These are phyloP conservation scores for Sipha maydis DNA, from an alignment of 2,888 invertebrate genomes.

Conservation along the genomic window DNA sequence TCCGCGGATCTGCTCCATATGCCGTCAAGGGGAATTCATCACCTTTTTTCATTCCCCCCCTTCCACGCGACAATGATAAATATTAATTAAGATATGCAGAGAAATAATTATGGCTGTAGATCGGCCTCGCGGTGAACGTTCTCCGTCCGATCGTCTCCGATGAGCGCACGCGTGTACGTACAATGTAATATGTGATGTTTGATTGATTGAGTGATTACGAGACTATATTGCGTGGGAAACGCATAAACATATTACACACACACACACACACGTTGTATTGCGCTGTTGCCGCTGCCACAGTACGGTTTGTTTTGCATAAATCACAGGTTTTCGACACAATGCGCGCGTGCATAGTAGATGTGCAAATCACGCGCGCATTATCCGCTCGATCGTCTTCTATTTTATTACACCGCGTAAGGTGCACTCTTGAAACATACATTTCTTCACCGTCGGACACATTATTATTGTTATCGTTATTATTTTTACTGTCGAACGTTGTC, in stretches of 20 bases:
- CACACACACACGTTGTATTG: neutral
- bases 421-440: no score
- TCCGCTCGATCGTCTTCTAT: neutral
- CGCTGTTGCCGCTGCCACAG: neutral
- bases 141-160: neutral
- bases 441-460: no score
- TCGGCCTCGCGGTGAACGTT: neutral
- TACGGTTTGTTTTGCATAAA: neutral
- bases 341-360: neutral
- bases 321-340: neutral
- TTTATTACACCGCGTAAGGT: neutral
- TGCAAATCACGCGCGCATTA: neutral
- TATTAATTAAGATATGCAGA: neutral
- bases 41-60: neutral
- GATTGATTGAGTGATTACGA: conserved; percentile 43
- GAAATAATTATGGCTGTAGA: neutral
- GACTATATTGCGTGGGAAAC: conserved; percentile 28
- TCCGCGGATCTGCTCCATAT: no score
- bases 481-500: no score
- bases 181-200: neutral
- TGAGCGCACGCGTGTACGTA: neutral
- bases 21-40: neutral
- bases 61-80: neutral
- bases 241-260: neutral
- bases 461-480: no score